A percentile compares a stretch with the other conserved stretches of the same genome.
Evolutionary conservation across 1,140 invertebrate genomes (phyloP).

Genomic region (Paraescarpia echinospica): DNA sequence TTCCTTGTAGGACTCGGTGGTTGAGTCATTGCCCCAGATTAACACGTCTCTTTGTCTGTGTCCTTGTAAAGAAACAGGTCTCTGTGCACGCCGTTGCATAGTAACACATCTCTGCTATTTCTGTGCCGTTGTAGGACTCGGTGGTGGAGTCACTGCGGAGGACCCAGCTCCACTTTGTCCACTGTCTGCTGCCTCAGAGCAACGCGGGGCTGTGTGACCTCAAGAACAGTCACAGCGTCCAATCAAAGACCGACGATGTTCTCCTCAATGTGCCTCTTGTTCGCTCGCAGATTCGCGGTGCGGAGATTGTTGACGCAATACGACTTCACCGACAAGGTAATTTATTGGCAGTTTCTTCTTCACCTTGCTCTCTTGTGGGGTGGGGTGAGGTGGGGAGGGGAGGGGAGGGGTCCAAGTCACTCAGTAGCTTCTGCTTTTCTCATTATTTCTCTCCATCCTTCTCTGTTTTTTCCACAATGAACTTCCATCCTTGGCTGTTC

Average conservation of each 20-base stretch:
- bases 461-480: too few species aligned
- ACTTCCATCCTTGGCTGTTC: too few species aligned
- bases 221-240: constrained; percentile 36
- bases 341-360: too few species aligned
- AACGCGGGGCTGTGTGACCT: constrained; percentile 68
- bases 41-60: background rate
- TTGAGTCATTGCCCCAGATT: background rate
- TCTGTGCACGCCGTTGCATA: background rate
- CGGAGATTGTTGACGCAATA: constrained; percentile 85
- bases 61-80: background rate
- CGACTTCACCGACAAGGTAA: constrained; percentile 83
- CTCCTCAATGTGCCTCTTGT: constrained; percentile 85
- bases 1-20: too few species aligned
- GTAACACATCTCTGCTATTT: background rate
- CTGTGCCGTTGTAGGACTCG: constrained; percentile 68
- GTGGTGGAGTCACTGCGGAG: constrained; percentile 83
- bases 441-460: background rate
- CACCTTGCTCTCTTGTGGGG: too few species aligned
- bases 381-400: too few species aligned
- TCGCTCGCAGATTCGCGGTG: constrained; percentile 83
- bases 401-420: too few species aligned
- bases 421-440: too few species aligned
- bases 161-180: constrained; percentile 81
- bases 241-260: constrained; percentile 62
- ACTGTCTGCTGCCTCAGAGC: constrained; percentile 83